These are phyloP conservation scores for Sebastes paucispinis DNA, from an alignment of 2,797 vertebrate genomes.

Conservation along the genomic window DNA sequence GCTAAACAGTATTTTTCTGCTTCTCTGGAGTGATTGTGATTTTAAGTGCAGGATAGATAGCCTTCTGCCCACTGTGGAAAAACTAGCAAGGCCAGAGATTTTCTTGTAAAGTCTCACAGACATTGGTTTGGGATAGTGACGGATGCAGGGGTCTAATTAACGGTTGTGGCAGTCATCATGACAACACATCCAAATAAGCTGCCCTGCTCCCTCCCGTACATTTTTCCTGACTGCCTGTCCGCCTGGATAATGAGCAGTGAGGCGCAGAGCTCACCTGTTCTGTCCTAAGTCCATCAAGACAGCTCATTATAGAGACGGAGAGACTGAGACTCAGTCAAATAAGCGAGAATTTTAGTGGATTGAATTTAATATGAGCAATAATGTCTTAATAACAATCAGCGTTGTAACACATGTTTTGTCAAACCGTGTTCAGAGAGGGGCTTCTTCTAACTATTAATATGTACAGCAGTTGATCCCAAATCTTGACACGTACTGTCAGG, in stretches of 20 bases:
- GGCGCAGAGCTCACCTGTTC: constrained; percentile 48
- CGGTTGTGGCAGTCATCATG: constrained; percentile 26
- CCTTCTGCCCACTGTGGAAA: background rate
- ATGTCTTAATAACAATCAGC: background rate
- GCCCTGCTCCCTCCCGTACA: background rate
- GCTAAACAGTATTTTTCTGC: background rate
- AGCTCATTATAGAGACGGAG: constrained; percentile 47
- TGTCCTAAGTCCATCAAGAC: constrained; percentile 17
- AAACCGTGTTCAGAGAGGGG: background rate
- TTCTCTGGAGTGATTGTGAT: background rate
- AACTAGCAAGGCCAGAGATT: background rate
- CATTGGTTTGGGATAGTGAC: constrained; percentile 5
- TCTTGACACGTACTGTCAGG: background rate
- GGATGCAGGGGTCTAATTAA: constrained; percentile 52
- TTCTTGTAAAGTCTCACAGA: background rate
- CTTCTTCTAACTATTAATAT: background rate
- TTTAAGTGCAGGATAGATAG: background rate
- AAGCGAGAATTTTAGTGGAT: background rate
- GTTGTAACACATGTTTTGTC: background rate
- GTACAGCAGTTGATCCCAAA: background rate
- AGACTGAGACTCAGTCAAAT: background rate
- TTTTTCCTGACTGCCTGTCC: constrained; percentile 37
- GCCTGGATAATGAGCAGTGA: constrained; percentile 51
- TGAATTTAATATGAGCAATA: background rate
- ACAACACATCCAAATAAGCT: constrained; percentile 8